Evolutionary conservation across 2,888 invertebrate species (phyloP), one percentile per base, ranked within the genome.

Genomic region (Pammene fasciana): DNA sequence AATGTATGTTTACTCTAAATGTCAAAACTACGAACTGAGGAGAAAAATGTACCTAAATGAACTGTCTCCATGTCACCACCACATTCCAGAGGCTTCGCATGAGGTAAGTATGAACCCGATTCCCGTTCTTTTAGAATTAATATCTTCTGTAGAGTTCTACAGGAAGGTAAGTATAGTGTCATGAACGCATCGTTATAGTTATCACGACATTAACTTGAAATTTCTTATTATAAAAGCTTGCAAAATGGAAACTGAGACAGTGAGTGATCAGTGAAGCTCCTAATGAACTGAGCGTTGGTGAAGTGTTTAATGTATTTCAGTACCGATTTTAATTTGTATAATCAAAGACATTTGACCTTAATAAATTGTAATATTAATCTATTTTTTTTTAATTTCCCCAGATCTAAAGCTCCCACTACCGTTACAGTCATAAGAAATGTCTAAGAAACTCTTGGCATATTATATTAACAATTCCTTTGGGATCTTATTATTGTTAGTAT

Each of bases 171-270:
- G 79, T 80, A 79, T 79, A 57, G 72, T 67, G 68, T 60, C 57
- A 61, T 72, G 67, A 52, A 60, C 62, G 66, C 74, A 68, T 72
- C 68, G 70, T 70, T 65, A 71, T 66, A 54, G 26, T 68, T 71
- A 48, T 16, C 41, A 46, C 56, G 59, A 52, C 55, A 65, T 77
- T 81, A 87, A 89, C 75, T 72, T 80, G 74, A 79, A 67, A 78
- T 87, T 89, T 89, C 86, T 88, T 86, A 80, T 87, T 85, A 85
- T 83, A 86, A 88, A 89, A 91, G 90, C 90, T 89, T 89, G 88
- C 90, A 88, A 90, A 90, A 89, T 77, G 89, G 89, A 79, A 88
- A 85, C 86, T 83, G 83, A 86, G 26, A 79, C 81, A 83, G 87
- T 84, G 88, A 84, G 87, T 87, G 87, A 84, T 79, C 79, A 82